Evolutionary conservation across 2,113 vertebrate genomes (phyloP), one percentile per base, ranked within the genome.

Genomic region (Sceloporus undulatus): DNA sequence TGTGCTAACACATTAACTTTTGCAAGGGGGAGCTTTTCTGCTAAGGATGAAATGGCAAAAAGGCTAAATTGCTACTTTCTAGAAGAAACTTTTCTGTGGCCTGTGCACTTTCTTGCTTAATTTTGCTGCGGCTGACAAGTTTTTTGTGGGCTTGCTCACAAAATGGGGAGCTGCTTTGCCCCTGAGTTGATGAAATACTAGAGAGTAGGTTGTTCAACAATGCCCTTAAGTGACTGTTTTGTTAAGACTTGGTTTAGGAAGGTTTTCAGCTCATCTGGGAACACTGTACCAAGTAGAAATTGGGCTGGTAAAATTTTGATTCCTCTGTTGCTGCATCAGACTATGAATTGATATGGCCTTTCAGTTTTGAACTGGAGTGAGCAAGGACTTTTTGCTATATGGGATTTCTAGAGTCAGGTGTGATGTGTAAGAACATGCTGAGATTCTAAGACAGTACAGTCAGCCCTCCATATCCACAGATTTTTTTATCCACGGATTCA

Each of bases 1-100:
- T 87, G 52, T 59, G 78, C 66, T 80, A 81, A 80, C 66, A 87
- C 42, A 81, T 80, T 74, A 84, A 84, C 71, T 85, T 84, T 74
- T 85, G n/a, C 71, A 52, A 7, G 56, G 82, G 65, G 77, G 34
- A 40, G 65, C 19, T 11, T 86, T 52, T 68, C 13, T 73, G 78
- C 66, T 71, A 52, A 56, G 34, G 21, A 74, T 52, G 25, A 59
- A 74, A 73, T 1, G 23, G 38, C 0, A 68, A 23, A 38, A n/a
- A 52, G 29, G 48, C 66, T 87, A 40, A 86, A 87, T 71, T 71
- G 85, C 52, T 52, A 34, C 21, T 78, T 78, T 80, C 16, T n/a
- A 29, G 42, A 71, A 70, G 23, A 48, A 54, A 40, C 40, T 66
- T 23, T 14, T 80, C 6, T 71, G 79, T 87, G 66, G 54, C 48